phyloP scores from a whole-genome alignment of 1,140 invertebrate species.

The Parapsyche elsis region DNA sequence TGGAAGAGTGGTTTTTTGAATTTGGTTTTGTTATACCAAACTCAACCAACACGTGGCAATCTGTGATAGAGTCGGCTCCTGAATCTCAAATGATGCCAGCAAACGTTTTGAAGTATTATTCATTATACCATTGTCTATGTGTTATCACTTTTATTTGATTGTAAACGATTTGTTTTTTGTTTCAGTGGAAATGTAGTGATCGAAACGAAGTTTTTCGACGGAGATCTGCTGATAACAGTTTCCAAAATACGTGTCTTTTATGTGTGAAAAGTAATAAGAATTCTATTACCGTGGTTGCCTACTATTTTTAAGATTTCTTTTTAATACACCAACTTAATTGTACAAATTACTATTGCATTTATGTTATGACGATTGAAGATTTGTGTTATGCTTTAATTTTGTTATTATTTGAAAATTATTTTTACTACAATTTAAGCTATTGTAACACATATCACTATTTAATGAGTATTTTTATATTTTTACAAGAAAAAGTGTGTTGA shows the following conservation, averaged over 20 bases:
- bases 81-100: slow-evolving; percentile 99
- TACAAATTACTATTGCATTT: no score
- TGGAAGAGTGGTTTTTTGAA: slow-evolving; percentile 99
- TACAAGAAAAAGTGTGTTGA: no score
- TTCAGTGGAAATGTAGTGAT: slow-evolving; percentile 98
- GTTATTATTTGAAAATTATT: no score
- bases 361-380: no score
- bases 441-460: no score
- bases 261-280: slow-evolving; percentile 73
- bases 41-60: slow-evolving; percentile 99
- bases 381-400: no score
- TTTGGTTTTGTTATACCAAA: slow-evolving; percentile 99
- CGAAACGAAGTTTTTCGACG: slow-evolving; percentile 98
- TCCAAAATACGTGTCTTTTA: slow-evolving; percentile 97
- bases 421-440: no score
- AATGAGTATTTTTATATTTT: no score
- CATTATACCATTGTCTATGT: neutral
- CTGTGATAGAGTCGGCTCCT: slow-evolving; percentile 96
- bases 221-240: slow-evolving; percentile 92
- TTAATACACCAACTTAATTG: no score
- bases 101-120: slow-evolving; percentile 84
- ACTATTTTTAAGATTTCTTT: no score
- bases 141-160: neutral
- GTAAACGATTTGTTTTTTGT: slow-evolving; percentile 61
- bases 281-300: no score